Percentiles rank a stretch among this genome's conserved stretches.
Evolutionary conservation across 2,113 vertebrate species (phyloP).

Genomic region (Epinephelus cyanopodus): DNA sequence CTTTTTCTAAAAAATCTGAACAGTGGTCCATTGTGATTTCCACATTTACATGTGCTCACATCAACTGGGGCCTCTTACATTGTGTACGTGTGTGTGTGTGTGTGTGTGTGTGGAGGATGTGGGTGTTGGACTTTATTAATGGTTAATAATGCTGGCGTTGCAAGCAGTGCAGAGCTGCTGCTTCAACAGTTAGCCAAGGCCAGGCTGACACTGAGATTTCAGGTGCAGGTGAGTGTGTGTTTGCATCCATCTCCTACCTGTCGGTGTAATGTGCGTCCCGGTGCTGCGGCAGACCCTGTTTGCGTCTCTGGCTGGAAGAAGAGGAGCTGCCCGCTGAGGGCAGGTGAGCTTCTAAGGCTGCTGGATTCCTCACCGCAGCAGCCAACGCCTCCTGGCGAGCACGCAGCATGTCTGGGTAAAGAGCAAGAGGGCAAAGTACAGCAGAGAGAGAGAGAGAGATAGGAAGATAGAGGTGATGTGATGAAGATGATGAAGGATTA

Average conservation of each 20-base stretch:
- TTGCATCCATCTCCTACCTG: constrained; percentile 83
- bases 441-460: constrained; percentile 22
- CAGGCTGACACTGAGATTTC: neutral
- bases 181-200: neutral
- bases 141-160: constrained; percentile 33
- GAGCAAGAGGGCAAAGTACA: constrained; percentile 13
- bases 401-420: constrained; percentile 88
- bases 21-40: constrained; percentile 28
- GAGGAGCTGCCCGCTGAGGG: constrained; percentile 87
- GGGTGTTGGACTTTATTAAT: constrained; percentile 47
- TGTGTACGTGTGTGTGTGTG: constrained; percentile 1
- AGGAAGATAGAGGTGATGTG: constrained; percentile 21
- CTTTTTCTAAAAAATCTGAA: constrained; percentile 18
- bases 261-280: constrained; percentile 92
- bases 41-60: constrained; percentile 24
- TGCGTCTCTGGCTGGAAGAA: constrained; percentile 90
- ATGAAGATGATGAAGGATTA: constrained; percentile 40
- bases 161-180: constrained; percentile 2
- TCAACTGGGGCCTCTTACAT: constrained; percentile 18
- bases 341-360: constrained; percentile 91
- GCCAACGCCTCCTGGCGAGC: constrained; percentile 91
- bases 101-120: constrained; percentile 22
- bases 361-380: constrained; percentile 87
- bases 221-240: neutral
- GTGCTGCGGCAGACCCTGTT: constrained; percentile 94